These are phyloP conservation scores for Cololabis saira DNA, from an alignment of 2,113 vertebrate genomes.

Conservation along the genomic window DNA sequence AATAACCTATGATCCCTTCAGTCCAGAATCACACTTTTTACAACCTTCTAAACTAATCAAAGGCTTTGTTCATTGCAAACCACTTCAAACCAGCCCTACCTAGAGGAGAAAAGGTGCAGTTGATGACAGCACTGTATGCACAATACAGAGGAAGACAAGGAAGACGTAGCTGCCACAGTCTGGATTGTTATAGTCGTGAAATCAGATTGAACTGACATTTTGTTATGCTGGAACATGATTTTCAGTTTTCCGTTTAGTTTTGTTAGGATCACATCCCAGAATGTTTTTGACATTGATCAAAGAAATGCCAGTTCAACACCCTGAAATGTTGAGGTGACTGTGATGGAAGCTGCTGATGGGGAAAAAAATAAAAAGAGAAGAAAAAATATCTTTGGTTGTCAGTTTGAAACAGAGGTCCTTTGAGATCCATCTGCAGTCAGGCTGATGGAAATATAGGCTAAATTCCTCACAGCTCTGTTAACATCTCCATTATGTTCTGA, in stretches of 20 bases:
- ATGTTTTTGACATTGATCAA: slow-evolving; percentile 1
- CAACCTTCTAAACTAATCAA: not conserved
- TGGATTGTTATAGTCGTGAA: not conserved
- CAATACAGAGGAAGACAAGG: not conserved
- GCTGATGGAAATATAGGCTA: not conserved
- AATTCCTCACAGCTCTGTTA: no score
- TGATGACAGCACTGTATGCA: no score
- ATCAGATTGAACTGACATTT: not conserved
- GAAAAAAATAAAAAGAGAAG: not conserved
- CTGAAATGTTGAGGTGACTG: not conserved
- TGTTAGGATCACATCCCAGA: not conserved
- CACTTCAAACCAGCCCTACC: not conserved
- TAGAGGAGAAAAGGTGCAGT: not conserved
- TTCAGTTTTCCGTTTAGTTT: not conserved
- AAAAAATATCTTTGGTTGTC: not conserved
- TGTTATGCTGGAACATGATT: slow-evolving; percentile 1
- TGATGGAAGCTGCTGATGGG: not conserved
- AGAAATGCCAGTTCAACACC: not conserved
- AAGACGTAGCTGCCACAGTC: not conserved
- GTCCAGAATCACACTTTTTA: not conserved
- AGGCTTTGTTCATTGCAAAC: not conserved
- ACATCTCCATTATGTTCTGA: no score
- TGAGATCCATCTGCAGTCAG: no score
- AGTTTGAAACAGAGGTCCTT: not conserved
- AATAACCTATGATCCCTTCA: not conserved